Evolutionary conservation across 1,140 invertebrate species (phyloP).

Genomic region (Temnothorax curvispinosus): DNA sequence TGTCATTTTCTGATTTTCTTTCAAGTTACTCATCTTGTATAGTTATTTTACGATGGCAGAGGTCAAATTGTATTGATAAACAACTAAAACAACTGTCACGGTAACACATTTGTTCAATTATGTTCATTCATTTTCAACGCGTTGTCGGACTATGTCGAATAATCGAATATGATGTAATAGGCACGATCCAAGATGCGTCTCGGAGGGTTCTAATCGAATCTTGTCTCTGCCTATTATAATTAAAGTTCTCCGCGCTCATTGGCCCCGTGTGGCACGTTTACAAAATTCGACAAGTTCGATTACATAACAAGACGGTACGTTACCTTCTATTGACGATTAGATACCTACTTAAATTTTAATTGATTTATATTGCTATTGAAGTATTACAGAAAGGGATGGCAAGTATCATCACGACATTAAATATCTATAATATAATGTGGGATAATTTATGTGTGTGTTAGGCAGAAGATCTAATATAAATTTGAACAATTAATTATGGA

Average conservation of each 20-base stretch:
- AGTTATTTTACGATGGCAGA: background rate
- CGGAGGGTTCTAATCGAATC: constrained; percentile 48
- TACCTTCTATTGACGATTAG: background rate
- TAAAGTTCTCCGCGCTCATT: constrained; percentile 28
- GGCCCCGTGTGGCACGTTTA: constrained; percentile 17
- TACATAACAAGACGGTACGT: background rate
- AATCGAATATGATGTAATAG: constrained; percentile 53
- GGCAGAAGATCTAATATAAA: background rate
- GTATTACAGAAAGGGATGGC: background rate
- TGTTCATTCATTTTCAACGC: background rate
- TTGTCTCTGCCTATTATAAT: constrained; percentile 55
- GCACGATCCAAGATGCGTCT: constrained; percentile 38
- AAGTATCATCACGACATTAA: background rate
- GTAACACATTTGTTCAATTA: background rate
- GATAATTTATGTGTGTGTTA: background rate
- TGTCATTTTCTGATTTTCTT: background rate
- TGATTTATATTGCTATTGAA: background rate
- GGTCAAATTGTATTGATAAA: background rate
- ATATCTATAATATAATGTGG: background rate
- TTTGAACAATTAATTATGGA: background rate
- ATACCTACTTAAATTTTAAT: constrained; percentile 11
- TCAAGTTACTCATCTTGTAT: background rate
- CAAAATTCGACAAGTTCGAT: constrained; percentile 25
- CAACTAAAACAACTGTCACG: background rate
- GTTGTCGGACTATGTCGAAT: constrained; percentile 8